Evolutionary conservation across 2,797 vertebrate species (phyloP).

Genomic region (Spinus olivaceus): DNA sequence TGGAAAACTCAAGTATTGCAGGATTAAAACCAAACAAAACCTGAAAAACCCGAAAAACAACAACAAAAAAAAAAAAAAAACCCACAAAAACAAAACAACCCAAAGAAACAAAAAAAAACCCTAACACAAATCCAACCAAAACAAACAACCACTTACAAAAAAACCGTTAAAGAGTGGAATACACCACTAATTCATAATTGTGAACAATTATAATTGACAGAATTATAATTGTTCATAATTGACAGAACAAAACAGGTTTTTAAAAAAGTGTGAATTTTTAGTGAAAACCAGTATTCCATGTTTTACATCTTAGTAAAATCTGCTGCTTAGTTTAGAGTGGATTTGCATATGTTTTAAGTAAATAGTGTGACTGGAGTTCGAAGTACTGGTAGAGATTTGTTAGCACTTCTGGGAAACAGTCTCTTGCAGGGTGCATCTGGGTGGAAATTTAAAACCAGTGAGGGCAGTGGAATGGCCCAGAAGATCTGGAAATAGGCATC

Average conservation of each 20-base stretch:
- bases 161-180: not conserved
- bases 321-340: not conserved
- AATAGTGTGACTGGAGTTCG: not conserved
- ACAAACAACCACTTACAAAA: not conserved
- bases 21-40: not conserved
- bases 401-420: not conserved
- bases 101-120: fast-evolving
- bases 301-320: not conserved
- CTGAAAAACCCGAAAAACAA: too few relatives aligned
- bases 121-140: not conserved
- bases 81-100: not conserved
- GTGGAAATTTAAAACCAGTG: not conserved
- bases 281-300: not conserved
- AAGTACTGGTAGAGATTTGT: not conserved
- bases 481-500: not conserved
- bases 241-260: not conserved
- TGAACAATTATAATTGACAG: too few relatives aligned
- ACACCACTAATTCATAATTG: too few relatives aligned
- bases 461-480: not conserved
- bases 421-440: not conserved
- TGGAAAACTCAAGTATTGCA: not conserved
- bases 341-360: not conserved
- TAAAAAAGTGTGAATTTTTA: not conserved
- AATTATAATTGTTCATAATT: too few relatives aligned
- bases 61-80: not conserved